Percentiles rank a stretch among this genome's conserved stretches.
These are phyloP conservation scores for Carassius carassius DNA, from an alignment of 2,113 vertebrate species.

Conservation along the genomic window DNA sequence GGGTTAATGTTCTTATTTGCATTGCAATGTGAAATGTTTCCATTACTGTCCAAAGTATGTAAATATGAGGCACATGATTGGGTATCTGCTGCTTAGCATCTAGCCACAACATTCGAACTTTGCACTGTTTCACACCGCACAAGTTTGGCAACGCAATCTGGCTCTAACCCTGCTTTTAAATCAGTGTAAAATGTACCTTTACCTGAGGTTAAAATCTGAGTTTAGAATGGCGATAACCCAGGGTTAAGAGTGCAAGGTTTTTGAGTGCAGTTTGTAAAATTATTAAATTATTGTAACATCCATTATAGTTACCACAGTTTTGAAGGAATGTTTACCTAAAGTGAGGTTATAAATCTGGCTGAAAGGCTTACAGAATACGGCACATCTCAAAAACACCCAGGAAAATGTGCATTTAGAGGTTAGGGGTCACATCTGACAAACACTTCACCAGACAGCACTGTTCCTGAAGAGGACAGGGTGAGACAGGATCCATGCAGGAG, in stretches of 20 bases:
- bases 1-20: no score
- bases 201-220: no score
- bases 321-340: neutral
- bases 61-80: no score
- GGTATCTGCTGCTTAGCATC: no score
- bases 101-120: no score
- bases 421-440: constrained; percentile 35
- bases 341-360: neutral
- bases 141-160: no score
- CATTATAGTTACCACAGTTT: neutral
- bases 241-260: neutral
- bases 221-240: neutral
- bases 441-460: constrained; percentile 61
- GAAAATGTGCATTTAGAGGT: constrained; percentile 32
- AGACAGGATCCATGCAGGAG: constrained; percentile 58
- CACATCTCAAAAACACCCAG: constrained; percentile 26
- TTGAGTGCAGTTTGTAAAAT: neutral
- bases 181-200: no score
- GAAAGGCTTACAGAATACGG: neutral
- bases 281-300: neutral
- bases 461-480: constrained; percentile 44
- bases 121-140: no score
- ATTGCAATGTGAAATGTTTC: no score
- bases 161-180: no score
- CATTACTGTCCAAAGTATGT: no score